Evolutionary conservation across 2,888 invertebrate species (phyloP), one percentile per base, ranked within the genome.

Genomic region (Papilio gigon): DNA sequence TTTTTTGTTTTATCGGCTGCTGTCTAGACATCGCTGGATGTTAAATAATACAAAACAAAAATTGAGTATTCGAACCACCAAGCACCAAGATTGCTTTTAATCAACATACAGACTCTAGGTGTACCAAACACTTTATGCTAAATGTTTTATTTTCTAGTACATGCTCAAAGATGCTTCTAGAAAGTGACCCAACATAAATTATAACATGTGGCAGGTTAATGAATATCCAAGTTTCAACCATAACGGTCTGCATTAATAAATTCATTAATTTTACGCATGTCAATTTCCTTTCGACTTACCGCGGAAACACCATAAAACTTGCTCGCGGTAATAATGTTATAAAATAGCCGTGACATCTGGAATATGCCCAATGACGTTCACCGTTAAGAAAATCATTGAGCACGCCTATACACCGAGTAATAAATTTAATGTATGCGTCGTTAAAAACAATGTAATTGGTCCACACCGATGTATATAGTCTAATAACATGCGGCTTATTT

Each of bases 371-470:
- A 68, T 64, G 25, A 64, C 68, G 70, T 68, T 59, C 33, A 70
- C 63, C 70, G 61, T 71, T 69, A 70, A 69, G 74, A 74, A 75
- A 76, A 74, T 71, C 70, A 67, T 72, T 74, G 64, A 65, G 37
- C 40, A 65, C 42, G 67, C 56, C 59, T 65, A 33, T 70, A 72
- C 61, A 72, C 72, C 71, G 42, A 70, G 74, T 74, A 77, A 77
- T 83, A 84, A 83, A 82, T 76, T 73, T 70, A 70, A 73, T 75
- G 69, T 72, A 76, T 74, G 77, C 76, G 74, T 80, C 83, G 79
- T 85, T 81, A 83, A 82, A 82, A 81, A 85, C 83, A 81, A 77
- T 82, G 83, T 86, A 84, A 80, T 82, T 80, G 76, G 74, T 75
- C 70, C 72, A 74, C 75, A 76, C 76, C 73, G 73, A 74, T 73